phyloP scores from a whole-genome alignment of 2,113 vertebrate species.

The Campylorhamphus procurvoides region DNA sequence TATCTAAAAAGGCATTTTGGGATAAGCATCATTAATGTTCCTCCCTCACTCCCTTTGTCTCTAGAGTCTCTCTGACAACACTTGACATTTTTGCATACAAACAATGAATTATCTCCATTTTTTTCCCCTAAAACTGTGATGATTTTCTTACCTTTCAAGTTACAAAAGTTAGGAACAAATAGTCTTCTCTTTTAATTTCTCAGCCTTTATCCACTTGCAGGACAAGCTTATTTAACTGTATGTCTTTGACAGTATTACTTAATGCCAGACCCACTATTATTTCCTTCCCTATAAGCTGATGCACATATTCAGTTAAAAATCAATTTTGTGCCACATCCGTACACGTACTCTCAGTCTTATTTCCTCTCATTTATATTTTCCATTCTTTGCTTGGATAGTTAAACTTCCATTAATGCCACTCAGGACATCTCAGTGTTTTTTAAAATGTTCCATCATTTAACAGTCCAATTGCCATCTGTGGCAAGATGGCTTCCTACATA shows the following conservation, averaged over 20 bases:
- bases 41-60: not conserved
- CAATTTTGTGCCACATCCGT: slow-evolving; percentile 48
- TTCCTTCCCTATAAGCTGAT: slow-evolving; percentile 52
- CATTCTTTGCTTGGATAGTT: slow-evolving; percentile 14
- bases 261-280: slow-evolving; percentile 23
- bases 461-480: slow-evolving; percentile 21
- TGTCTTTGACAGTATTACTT: slow-evolving; percentile 4
- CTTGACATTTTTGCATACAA: not conserved
- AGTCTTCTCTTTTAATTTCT: not conserved
- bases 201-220: not conserved
- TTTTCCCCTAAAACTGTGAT: not conserved
- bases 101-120: not conserved
- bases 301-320: slow-evolving; percentile 42
- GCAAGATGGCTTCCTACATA: slow-evolving; percentile 8
- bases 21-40: not conserved
- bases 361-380: slow-evolving; percentile 52
- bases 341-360: slow-evolving; percentile 30
- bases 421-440: not conserved
- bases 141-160: not conserved
- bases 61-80: not conserved
- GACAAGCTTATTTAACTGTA: not conserved
- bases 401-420: slow-evolving; percentile 49
- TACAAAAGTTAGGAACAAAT: not conserved
- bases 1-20: not conserved
- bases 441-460: slow-evolving; percentile 20